A percentile compares a stretch with the other conserved stretches of the same genome.
These are phyloP conservation scores for Campoplex nolae DNA, from an alignment of 2,888 invertebrate species.

Conservation along the genomic window DNA sequence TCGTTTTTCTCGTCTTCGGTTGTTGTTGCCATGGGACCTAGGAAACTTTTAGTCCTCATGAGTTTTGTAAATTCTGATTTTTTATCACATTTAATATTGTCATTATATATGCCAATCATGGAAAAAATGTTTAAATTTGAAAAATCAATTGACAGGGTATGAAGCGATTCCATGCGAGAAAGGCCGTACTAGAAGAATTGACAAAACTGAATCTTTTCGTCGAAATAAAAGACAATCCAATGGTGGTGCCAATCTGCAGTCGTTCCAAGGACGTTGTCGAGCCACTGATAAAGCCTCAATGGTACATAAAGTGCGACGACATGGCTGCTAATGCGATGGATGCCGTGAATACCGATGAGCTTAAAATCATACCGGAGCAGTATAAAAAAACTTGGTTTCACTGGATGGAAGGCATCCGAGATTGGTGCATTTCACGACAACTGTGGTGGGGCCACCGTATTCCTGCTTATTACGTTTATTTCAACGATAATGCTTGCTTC, in stretches of 20 bases:
- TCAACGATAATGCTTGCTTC: slow-evolving; percentile 84
- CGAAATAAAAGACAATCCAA: slow-evolving; percentile 94
- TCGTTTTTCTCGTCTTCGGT: background rate
- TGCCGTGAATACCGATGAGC: slow-evolving; percentile 91
- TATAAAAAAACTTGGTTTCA: slow-evolving; percentile 97
- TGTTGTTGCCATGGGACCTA: background rate
- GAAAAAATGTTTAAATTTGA: background rate
- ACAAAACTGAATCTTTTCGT: slow-evolving; percentile 90
- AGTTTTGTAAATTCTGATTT: background rate
- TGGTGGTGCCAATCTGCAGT: slow-evolving; percentile 98
- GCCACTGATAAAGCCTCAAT: slow-evolving; percentile 97
- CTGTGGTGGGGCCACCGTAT: slow-evolving; percentile 99
- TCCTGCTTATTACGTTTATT: slow-evolving; percentile 94
- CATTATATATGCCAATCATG: background rate
- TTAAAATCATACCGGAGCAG: slow-evolving; percentile 95
- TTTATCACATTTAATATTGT: too few relatives aligned
- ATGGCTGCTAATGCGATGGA: slow-evolving; percentile 95
- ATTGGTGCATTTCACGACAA: slow-evolving; percentile 99
- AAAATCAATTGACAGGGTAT: slow-evolving; percentile 88
- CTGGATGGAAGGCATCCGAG: slow-evolving; percentile 98
- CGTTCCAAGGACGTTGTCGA: slow-evolving; percentile 99
- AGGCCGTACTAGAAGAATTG: slow-evolving; percentile 91
- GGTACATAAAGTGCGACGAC: slow-evolving; percentile 96
- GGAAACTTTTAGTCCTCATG: background rate
- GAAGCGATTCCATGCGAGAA: slow-evolving; percentile 96